Conservation (phyloP, 1,140 invertebrate species). For the Adoxophyes honmai region DNA sequence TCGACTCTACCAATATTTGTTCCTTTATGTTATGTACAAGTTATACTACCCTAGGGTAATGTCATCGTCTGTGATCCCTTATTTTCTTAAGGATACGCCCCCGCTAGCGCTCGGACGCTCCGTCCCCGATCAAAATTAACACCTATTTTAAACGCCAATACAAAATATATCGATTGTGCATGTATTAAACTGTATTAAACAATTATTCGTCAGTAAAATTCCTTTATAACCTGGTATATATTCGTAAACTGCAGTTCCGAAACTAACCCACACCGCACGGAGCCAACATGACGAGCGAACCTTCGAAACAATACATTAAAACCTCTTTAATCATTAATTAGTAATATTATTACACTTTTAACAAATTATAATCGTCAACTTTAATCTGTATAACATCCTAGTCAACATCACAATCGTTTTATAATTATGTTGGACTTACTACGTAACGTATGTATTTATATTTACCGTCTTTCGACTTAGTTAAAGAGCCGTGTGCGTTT, state of each 20-base stretch:
- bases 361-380: slow-evolving; percentile 67
- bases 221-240: slow-evolving; percentile 3
- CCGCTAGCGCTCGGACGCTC: too few relatives aligned
- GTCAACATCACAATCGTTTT: slow-evolving; percentile 69
- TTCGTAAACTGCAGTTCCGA: slow-evolving; percentile 6
- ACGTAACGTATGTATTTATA: slow-evolving; percentile 46
- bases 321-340: slow-evolving; percentile 53
- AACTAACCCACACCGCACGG: slow-evolving; percentile 17
- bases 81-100: slow-evolving; percentile 37
- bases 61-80: slow-evolving; percentile 60
- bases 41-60: slow-evolving; percentile 59
- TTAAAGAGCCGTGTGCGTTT: slow-evolving; percentile 67
- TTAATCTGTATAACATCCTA: slow-evolving; percentile 67
- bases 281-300: slow-evolving; percentile 18
- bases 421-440: slow-evolving; percentile 60
- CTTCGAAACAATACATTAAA: slow-evolving; percentile 39
- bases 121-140: slow-evolving; percentile 9
- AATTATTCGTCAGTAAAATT: slow-evolving; percentile 14
- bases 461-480: slow-evolving; percentile 64
- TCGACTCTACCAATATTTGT: slow-evolving; percentile 44
- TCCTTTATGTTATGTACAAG: slow-evolving; percentile 54
- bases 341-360: slow-evolving; percentile 62
- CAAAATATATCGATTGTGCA: slow-evolving; percentile 16
- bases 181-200: slow-evolving; percentile 15
- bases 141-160: slow-evolving; percentile 14